A percentile compares a stretch with the other conserved stretches of the same genome.
These are phyloP conservation scores for Etia nguti DNA, from an alignment of 2,113 vertebrate species.

Conservation along the genomic window DNA sequence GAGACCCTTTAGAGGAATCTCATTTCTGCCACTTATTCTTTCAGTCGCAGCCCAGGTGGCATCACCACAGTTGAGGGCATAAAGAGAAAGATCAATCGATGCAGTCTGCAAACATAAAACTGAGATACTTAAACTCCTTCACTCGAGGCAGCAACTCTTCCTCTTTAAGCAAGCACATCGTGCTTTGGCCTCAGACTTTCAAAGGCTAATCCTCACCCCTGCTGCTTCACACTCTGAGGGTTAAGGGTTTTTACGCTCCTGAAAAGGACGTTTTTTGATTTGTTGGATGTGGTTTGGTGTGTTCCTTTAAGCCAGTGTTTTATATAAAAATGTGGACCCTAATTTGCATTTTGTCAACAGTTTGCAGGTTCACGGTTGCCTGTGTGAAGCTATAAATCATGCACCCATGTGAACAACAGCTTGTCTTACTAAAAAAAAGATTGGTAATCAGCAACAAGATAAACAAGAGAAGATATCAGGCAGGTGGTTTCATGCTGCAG, in stretches of 20 bases:
- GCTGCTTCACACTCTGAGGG: background rate
- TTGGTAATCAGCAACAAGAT: background rate
- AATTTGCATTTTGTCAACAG: background rate
- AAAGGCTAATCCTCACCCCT: background rate
- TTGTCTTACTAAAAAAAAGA: background rate
- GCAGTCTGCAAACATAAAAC: background rate
- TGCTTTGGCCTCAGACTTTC: background rate
- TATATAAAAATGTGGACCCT: rapidly evolving
- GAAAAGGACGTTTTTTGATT: background rate
- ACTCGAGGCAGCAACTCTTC: background rate
- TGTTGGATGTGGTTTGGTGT: rapidly evolving
- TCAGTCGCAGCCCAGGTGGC: rapidly evolving
- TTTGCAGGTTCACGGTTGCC: background rate
- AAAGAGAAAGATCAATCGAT: background rate
- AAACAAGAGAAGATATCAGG: background rate
- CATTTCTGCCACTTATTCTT: background rate
- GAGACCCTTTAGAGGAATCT: background rate
- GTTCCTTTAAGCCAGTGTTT: rapidly evolving
- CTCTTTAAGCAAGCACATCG: background rate
- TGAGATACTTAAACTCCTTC: background rate
- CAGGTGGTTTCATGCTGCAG: background rate
- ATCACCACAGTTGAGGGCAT: background rate
- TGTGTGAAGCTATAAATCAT: background rate
- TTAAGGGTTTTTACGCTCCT: background rate
- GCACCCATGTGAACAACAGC: background rate